These are phyloP conservation scores for Solen grandis DNA, from an alignment of 1,140 invertebrate species.

Conservation along the genomic window DNA sequence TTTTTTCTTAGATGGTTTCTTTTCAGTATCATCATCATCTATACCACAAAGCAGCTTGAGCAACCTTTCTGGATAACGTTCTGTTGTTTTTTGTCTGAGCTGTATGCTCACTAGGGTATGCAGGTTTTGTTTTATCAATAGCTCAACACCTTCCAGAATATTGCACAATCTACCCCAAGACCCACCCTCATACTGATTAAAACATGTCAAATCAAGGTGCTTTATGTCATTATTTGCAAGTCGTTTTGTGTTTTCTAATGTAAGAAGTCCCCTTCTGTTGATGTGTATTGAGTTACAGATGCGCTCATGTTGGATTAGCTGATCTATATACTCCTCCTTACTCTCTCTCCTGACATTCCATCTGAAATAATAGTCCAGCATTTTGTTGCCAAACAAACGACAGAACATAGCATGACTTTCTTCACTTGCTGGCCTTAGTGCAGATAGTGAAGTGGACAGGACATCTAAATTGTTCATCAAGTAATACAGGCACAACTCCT, in stretches of 20 bases:
- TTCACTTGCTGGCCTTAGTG: background rate
- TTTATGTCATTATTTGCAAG: constrained; percentile 4
- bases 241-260: constrained; percentile 7
- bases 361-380: constrained; percentile 24
- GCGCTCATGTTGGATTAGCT: constrained; percentile 11
- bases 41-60: no score
- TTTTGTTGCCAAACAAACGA: constrained; percentile 7
- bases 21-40: no score
- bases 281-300: constrained; percentile 16
- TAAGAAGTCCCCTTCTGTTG: background rate
- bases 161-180: no score
- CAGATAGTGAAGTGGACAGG: background rate
- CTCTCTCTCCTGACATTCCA: background rate
- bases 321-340: constrained; percentile 13
- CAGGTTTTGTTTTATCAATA: no score
- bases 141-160: no score
- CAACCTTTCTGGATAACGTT: no score
- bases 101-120: no score
- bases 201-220: background rate
- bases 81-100: no score
- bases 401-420: constrained; percentile 7
- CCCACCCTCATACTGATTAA: constrained; percentile 18
- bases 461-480: constrained; percentile 44
- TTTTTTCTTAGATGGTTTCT: no score
- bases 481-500: constrained; percentile 47